Percentiles rank a stretch among this genome's conserved stretches.
Conservation (phyloP, 2,113 vertebrate species). For the Spizaetus ornatus region DNA sequence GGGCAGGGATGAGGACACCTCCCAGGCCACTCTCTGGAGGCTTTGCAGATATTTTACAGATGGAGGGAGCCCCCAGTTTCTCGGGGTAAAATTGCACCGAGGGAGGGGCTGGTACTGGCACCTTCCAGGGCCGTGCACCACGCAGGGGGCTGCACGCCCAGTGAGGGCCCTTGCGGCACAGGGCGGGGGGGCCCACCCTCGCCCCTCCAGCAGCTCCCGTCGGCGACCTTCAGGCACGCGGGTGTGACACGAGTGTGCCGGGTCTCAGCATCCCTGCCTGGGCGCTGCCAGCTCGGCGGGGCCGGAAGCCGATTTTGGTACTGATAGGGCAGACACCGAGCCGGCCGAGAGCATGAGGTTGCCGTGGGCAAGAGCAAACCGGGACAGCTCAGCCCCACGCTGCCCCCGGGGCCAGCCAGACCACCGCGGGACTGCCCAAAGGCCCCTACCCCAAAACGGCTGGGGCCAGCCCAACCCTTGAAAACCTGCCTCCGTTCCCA, state of each 20-base stretch:
- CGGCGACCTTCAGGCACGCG: neutral
- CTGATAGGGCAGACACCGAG: rapidly evolving
- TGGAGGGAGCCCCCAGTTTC: rapidly evolving
- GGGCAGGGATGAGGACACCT: neutral
- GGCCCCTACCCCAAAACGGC: rapidly evolving
- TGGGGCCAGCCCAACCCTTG: neutral
- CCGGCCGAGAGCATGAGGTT: neutral
- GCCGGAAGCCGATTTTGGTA: neutral
- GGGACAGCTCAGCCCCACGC: neutral
- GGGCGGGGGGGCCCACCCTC: neutral
- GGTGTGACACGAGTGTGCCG: neutral
- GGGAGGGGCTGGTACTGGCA: rapidly evolving
- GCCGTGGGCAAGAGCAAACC: rapidly evolving
- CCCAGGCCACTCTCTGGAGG: neutral
- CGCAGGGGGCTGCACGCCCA: rapidly evolving
- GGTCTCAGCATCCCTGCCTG: neutral
- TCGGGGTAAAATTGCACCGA: neutral
- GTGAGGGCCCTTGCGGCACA: rapidly evolving
- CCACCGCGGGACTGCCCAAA: neutral
- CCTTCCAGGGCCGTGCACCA: rapidly evolving
- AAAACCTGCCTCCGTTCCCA: neutral
- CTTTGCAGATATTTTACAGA: neutral
- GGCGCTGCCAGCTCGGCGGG: neutral
- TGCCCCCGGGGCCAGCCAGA: neutral
- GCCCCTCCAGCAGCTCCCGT: neutral